phyloP scores from a whole-genome alignment of 1,140 invertebrate genomes.

The Halictus rubicundus region DNA sequence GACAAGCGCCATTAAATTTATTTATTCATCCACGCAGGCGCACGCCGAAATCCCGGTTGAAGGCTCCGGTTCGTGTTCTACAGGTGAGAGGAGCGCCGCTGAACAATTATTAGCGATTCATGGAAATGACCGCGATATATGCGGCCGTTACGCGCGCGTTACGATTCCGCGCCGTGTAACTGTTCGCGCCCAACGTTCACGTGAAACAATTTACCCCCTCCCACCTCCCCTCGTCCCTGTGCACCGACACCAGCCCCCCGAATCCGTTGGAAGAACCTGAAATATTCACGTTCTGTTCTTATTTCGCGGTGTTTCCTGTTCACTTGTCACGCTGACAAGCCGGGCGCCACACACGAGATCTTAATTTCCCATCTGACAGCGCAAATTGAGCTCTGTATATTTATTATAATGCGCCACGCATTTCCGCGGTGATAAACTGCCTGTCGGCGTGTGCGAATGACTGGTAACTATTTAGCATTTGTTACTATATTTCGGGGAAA shows the following conservation, averaged over 20 bases:
- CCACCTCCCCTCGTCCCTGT: too few species aligned
- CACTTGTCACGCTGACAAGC: too few species aligned
- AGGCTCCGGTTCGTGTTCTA: conserved; percentile 41
- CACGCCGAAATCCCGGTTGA: conserved; percentile 38
- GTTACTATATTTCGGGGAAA: too few species aligned
- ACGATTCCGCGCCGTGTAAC: neutral
- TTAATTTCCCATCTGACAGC: too few species aligned
- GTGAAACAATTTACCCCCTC: neutral
- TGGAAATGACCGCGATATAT: conserved; percentile 10
- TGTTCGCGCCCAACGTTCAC: neutral
- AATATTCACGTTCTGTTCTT: neutral
- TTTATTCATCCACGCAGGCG: conserved; percentile 72
- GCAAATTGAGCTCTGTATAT: too few species aligned
- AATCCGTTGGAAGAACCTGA: neutral
- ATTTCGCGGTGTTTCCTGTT: too few species aligned
- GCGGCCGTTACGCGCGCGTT: neutral
- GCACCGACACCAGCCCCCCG: too few species aligned
- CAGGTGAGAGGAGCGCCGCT: conserved; percentile 50
- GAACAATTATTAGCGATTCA: conserved; percentile 30
- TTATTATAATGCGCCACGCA: too few species aligned
- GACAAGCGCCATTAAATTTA: conserved; percentile 79
- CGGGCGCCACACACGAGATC: too few species aligned
- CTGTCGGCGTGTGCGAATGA: too few species aligned
- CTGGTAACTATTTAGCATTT: too few species aligned
- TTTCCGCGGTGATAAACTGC: too few species aligned